These are phyloP conservation scores for Amphimallon solstitiale DNA, from an alignment of 2,888 invertebrate genomes.

Conservation along the genomic window DNA sequence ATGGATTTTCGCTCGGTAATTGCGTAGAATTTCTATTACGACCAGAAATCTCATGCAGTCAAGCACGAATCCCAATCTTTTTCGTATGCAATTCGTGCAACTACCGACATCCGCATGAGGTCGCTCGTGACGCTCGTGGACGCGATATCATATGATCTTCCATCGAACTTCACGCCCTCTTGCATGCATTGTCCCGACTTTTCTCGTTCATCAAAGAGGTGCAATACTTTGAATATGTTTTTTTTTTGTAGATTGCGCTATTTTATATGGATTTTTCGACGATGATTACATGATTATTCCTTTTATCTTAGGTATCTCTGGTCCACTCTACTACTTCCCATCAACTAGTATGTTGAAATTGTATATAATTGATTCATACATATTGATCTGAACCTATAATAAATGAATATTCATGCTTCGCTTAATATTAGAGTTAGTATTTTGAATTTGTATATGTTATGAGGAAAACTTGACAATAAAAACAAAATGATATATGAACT, in stretches of 20 bases:
- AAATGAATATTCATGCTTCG: too few relatives aligned
- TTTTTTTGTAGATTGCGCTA: too few relatives aligned
- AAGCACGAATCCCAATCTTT: not conserved
- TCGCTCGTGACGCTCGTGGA: conserved; percentile 29
- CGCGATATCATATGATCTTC: conserved; percentile 23
- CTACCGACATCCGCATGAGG: conserved; percentile 13
- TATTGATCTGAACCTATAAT: too few relatives aligned
- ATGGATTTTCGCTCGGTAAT: conserved; percentile 22
- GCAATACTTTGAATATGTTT: not conserved
- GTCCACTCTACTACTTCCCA: too few relatives aligned
- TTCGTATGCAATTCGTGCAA: conserved; percentile 28
- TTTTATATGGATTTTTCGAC: too few relatives aligned
- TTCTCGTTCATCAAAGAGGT: conserved; percentile 21
- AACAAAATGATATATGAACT: too few relatives aligned
- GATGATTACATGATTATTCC: not conserved
- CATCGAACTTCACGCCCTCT: not conserved
- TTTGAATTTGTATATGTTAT: too few relatives aligned
- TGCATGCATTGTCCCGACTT: not conserved
- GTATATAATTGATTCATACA: too few relatives aligned
- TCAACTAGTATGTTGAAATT: too few relatives aligned
- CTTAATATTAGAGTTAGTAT: too few relatives aligned
- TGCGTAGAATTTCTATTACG: conserved; percentile 13
- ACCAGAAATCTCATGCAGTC: conserved; percentile 4
- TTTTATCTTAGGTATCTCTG: too few relatives aligned
- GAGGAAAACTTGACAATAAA: too few relatives aligned